A percentile compares a stretch with the other conserved stretches of the same genome.
These are phyloP conservation scores for Cyaniris semiargus DNA, from an alignment of 2,888 invertebrate species.

Conservation along the genomic window DNA sequence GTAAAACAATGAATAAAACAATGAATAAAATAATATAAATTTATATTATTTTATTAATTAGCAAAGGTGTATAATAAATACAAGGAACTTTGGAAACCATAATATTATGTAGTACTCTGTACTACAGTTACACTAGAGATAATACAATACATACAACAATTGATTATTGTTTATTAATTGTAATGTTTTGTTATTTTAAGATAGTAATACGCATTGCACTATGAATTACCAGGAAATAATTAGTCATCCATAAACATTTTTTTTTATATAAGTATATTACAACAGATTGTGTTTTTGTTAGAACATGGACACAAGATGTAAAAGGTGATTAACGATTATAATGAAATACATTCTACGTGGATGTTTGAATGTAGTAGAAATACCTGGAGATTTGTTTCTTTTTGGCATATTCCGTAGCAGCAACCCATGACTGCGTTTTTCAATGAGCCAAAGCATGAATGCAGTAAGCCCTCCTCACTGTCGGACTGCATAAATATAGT, in stretches of 20 bases:
- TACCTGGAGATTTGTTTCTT: conserved; percentile 86
- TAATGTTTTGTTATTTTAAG: conserved; percentile 15
- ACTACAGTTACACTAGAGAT: neutral
- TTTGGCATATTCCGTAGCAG: conserved; percentile 87
- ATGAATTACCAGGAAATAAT: neutral
- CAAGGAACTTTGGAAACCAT: neutral
- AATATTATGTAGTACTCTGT: neutral
- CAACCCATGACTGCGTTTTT: conserved; percentile 82
- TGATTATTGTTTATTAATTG: neutral
- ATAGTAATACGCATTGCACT: neutral
- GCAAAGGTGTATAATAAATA: neutral
- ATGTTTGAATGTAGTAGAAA: conserved; percentile 34
- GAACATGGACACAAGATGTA: neutral
- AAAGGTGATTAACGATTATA: neutral
- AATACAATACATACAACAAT: neutral
- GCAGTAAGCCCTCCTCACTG: conserved; percentile 68
- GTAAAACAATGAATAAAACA: too few species aligned
- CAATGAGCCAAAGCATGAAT: conserved; percentile 75
- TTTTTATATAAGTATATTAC: neutral
- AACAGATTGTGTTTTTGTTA: neutral
- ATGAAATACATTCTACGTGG: conserved; percentile 30
- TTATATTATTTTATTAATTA: neutral
- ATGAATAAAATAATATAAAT: too few species aligned
- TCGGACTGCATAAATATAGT: conserved; percentile 76
- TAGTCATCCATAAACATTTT: neutral